These are phyloP conservation scores for Lepidurus apus DNA, from an alignment of 1,140 invertebrate genomes.

Conservation along the genomic window DNA sequence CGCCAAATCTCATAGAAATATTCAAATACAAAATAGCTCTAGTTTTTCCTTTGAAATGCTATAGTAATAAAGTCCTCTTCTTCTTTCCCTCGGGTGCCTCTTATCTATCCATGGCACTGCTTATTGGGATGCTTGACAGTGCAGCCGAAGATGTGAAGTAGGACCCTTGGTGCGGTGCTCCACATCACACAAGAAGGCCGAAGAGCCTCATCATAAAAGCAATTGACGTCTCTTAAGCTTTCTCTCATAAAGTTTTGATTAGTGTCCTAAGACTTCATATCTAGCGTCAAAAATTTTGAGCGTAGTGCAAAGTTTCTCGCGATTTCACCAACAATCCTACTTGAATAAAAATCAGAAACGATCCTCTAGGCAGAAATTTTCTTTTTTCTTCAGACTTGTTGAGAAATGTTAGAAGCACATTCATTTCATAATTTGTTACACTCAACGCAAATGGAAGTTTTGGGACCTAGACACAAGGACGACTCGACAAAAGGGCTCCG, in stretches of 20 bases:
- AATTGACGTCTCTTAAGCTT: conserved; percentile 5
- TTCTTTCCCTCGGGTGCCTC: conserved; percentile 1
- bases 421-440: too few species aligned
- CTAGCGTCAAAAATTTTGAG: background rate
- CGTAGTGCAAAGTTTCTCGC: background rate
- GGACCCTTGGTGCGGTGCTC: background rate
- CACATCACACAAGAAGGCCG: background rate
- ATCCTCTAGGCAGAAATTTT: too few species aligned
- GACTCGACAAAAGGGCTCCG: too few species aligned
- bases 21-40: background rate
- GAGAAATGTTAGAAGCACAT: too few species aligned
- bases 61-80: background rate
- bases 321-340: too few species aligned
- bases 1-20: background rate
- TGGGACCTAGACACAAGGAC: too few species aligned
- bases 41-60: background rate
- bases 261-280: background rate
- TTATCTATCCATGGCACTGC: conserved; percentile 9
- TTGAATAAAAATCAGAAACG: too few species aligned
- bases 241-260: background rate
- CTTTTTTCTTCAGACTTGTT: too few species aligned
- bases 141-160: background rate
- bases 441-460: too few species aligned
- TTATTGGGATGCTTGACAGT: conserved; percentile 21
- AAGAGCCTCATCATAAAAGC: conserved; percentile 14